phyloP scores from a whole-genome alignment of 2,113 vertebrate species.

The Sturnus vulgaris region DNA sequence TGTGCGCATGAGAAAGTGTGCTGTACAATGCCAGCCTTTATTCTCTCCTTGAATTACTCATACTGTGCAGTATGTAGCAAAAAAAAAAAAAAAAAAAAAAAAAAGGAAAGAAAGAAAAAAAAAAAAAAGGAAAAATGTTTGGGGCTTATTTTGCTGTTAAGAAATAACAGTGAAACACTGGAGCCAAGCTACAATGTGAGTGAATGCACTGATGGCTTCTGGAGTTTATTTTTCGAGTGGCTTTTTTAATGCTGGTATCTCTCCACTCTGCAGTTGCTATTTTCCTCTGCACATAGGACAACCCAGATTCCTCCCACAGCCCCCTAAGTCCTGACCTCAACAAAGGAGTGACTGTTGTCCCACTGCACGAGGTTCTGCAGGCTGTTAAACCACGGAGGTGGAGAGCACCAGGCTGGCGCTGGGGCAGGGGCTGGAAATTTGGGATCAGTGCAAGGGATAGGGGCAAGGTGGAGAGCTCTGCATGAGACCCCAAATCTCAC shows the following conservation, averaged over 20 bases:
- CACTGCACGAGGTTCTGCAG: not conserved
- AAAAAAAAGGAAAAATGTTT: not conserved
- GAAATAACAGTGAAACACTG: slow-evolving; percentile 40
- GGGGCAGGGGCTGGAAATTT: not conserved
- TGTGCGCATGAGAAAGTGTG: slow-evolving; percentile 52
- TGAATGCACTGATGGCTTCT: not conserved
- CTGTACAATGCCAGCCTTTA: slow-evolving; percentile 62
- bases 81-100: not conserved
- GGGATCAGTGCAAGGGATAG: not conserved
- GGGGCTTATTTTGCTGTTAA: slow-evolving; percentile 35
- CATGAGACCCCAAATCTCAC: not conserved
- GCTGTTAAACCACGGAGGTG: not conserved
- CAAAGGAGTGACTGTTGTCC: slow-evolving; percentile 48
- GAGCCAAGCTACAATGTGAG: not conserved
- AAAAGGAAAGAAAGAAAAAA: not conserved
- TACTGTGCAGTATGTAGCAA: slow-evolving; percentile 55
- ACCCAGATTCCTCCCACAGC: slow-evolving; percentile 26
- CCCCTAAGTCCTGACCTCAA: slow-evolving; percentile 18
- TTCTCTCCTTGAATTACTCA: slow-evolving; percentile 66
- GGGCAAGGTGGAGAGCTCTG: not conserved
- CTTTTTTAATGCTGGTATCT: not conserved
- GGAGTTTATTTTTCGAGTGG: not conserved
- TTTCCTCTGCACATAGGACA: not conserved
- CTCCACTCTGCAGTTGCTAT: not conserved
- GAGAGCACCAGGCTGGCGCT: not conserved